Base-by-base conservation (phyloP, 1,140 invertebrate species). In the Papilio dardanus region DNA sequence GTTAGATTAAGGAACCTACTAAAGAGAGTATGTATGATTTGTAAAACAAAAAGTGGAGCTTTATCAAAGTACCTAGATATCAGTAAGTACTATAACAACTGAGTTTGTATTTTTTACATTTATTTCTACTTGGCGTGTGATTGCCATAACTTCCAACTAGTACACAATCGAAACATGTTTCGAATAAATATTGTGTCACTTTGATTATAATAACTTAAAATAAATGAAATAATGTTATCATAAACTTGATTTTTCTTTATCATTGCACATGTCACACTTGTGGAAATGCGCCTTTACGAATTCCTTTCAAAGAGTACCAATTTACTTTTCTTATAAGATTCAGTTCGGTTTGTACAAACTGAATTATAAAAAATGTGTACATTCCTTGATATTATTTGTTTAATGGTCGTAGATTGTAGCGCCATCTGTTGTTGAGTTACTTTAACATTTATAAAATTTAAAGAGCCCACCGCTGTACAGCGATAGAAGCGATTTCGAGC, bases 21-120 rank as follows among this genome's bases (percentile, higher is more conserved):
- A 92, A 87, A 92, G 89, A 92, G 87, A 91, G 88, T 89, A 90
- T 89, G 87, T 91, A 92, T 89, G 89, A 90, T 91, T 92, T 93
- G 90, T 93, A 90, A 92, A 93, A 93, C 91, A 92, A 93, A 92
- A 92, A 85, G 84, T 92, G 90, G 87, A 93, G 92, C 92, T 93
- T 93, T 93, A 93, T 93, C 81, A 91, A 91, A 91, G 90, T 92
- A 93, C 92, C 90, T 93, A 92, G 90, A 86, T 92, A 89, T 87
- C 76, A 82, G 81, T 92, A 90, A 88, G 86, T 90, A 86, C 78
- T 85, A 88, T 87, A 84, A 89, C 86, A 91, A 88, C 83, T 87
- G 87, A 88, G 87, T 93, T 93, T 93, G 92, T 93, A 93, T 91
- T 93, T 93, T 62, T 93, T 93, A 90, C 89, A 92, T 85, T 90